Conservation (phyloP, 2,888 invertebrate genomes). For the Euphydryas editha region DNA sequence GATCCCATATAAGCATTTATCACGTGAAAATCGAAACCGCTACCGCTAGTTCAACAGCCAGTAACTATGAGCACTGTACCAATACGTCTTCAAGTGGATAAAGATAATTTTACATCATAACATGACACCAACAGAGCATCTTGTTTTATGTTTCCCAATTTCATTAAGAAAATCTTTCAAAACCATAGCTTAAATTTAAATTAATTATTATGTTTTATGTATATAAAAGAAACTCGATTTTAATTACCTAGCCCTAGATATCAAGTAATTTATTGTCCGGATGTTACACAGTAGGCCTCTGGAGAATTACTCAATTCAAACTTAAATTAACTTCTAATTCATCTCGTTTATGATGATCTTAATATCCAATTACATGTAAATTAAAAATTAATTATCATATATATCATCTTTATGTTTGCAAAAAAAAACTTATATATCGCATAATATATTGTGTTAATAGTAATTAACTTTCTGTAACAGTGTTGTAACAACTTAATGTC, state of each 20-base stretch:
- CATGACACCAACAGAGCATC: slow-evolving; percentile 1
- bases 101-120: not conserved
- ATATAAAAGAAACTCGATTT: slow-evolving; percentile 9
- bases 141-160: not conserved
- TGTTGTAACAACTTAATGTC: no score
- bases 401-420: not conserved
- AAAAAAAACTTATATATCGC: no score
- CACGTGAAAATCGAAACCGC: no score
- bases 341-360: not conserved
- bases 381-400: slow-evolving; percentile 3
- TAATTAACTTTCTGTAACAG: no score
- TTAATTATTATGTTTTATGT: slow-evolving; percentile 11
- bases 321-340: slow-evolving; percentile 33
- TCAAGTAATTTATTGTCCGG: slow-evolving; percentile 17
- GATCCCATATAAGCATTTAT: no score
- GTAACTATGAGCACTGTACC: no score
- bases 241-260: slow-evolving; percentile 18
- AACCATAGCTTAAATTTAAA: slow-evolving; percentile 4
- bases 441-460: no score
- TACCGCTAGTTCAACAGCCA: no score
- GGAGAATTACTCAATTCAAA: slow-evolving; percentile 15
- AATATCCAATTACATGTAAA: slow-evolving; percentile 4
- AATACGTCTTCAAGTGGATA: no score
- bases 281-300: slow-evolving; percentile 23
- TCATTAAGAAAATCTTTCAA: slow-evolving; percentile 5